Evolutionary conservation across 2,888 invertebrate species (phyloP).

Genomic region (Nasonovia ribisnigri): DNA sequence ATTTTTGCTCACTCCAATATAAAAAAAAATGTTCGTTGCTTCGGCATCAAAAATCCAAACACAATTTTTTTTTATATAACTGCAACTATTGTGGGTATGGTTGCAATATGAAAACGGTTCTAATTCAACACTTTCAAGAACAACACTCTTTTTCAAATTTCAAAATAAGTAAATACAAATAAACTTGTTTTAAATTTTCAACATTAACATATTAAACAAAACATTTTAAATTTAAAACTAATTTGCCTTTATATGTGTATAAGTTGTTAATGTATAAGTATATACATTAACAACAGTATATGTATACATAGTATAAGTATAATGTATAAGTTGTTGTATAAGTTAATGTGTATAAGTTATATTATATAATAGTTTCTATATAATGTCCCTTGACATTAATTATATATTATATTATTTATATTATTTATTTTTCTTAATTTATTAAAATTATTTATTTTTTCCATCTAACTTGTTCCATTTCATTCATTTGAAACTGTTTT

Average conservation of each 20-base stretch:
- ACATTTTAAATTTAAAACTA: conserved; percentile 12
- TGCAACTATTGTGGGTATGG: conserved; percentile 12
- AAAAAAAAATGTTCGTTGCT: conserved; percentile 3
- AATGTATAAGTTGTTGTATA: no score
- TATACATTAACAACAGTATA: no score
- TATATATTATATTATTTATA: no score
- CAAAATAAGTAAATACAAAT: not conserved
- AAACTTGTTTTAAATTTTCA: not conserved
- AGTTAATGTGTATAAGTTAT: conserved; percentile 2
- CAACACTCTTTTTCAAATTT: conserved; percentile 9
- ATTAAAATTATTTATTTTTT: conserved; percentile 12
- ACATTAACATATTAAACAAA: conserved; percentile 12
- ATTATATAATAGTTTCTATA: not conserved
- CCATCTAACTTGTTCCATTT: conserved; percentile 9
- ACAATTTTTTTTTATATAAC: conserved; percentile 12
- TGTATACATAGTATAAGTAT: no score
- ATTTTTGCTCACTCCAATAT: conserved; percentile 12
- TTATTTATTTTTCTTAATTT: conserved; percentile 2
- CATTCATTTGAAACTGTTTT: not conserved
- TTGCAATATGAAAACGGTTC: conserved; percentile 12
- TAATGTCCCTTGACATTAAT: no score
- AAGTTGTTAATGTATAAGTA: no score
- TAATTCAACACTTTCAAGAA: conserved; percentile 12
- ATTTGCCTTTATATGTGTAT: not conserved
- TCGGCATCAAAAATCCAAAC: conserved; percentile 12